These are phyloP conservation scores for Circaetus cinerascens DNA, from an alignment of 2,113 vertebrate species.

Conservation along the genomic window DNA sequence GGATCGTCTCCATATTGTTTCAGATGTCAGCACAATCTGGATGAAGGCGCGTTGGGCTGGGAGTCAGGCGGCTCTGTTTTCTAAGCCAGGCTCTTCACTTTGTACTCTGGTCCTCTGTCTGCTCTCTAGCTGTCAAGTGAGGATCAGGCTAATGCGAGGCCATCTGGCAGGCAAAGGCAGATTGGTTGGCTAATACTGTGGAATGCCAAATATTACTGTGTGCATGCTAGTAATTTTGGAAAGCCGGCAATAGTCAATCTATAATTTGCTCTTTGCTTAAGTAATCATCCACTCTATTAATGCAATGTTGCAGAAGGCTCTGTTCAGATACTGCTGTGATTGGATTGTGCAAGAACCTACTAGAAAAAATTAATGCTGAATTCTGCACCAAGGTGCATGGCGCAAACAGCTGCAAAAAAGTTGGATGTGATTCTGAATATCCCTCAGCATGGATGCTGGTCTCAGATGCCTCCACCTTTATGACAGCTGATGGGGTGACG, in stretches of 20 bases:
- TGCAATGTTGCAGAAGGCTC: not conserved
- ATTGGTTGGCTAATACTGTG: not conserved
- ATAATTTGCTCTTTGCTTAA: not conserved
- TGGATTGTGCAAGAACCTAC: not conserved
- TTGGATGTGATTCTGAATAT: not conserved
- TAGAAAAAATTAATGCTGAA: not conserved
- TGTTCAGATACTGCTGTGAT: not conserved
- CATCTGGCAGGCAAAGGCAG: not conserved
- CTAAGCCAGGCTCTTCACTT: not conserved
- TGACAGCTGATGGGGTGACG: not conserved
- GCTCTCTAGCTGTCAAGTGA: not conserved
- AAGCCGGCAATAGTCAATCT: not conserved
- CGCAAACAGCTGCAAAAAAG: accelerated
- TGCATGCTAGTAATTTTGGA: not conserved
- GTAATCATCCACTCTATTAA: not conserved
- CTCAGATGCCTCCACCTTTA: not conserved
- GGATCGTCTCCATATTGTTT: not conserved
- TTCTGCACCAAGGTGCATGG: not conserved
- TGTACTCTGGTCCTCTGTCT: not conserved
- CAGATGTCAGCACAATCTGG: not conserved
- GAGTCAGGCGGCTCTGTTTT: not conserved
- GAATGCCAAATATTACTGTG: not conserved
- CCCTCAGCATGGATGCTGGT: not conserved
- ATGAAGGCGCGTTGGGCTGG: not conserved
- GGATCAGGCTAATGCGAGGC: not conserved